phyloP scores from a whole-genome alignment of 2,113 vertebrate species.

The Sceloporus tristichus region DNA sequence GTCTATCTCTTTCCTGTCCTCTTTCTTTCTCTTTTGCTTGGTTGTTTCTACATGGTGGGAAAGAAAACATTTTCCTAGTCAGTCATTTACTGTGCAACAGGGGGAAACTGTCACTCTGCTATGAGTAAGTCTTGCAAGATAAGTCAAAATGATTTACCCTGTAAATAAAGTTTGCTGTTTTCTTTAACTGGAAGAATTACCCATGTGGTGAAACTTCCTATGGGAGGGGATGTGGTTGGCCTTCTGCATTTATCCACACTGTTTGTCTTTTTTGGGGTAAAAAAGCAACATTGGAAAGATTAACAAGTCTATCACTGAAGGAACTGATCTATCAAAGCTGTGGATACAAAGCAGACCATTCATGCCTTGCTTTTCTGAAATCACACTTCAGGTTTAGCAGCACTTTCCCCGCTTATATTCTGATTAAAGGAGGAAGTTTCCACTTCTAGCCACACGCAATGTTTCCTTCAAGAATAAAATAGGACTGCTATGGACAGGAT shows the following conservation, averaged over 20 bases:
- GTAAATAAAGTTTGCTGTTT: conserved; percentile 81
- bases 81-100: conserved; percentile 78
- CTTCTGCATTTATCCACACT: conserved; percentile 74
- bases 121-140: conserved; percentile 73
- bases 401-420: conserved; percentile 63
- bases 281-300: conserved; percentile 78
- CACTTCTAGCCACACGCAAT: conserved; percentile 15
- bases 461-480: not conserved
- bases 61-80: conserved; percentile 79
- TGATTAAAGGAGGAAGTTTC: conserved; percentile 72
- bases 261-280: conserved; percentile 76
- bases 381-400: conserved; percentile 66
- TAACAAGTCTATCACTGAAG: conserved; percentile 78
- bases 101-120: conserved; percentile 77
- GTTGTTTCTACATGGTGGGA: conserved; percentile 79
- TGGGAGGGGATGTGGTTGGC: conserved; percentile 77
- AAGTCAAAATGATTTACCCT: conserved; percentile 81
- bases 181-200: conserved; percentile 78
- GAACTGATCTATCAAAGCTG: conserved; percentile 78
- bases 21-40: conserved; percentile 61
- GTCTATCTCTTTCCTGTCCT: conserved; percentile 64
- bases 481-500: not conserved
- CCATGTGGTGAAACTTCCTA: conserved; percentile 79
- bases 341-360: conserved; percentile 75
- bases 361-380: conserved; percentile 72